Base-by-base conservation (phyloP, 2,113 vertebrate genomes). In the Ceratotherium simum region DNA sequence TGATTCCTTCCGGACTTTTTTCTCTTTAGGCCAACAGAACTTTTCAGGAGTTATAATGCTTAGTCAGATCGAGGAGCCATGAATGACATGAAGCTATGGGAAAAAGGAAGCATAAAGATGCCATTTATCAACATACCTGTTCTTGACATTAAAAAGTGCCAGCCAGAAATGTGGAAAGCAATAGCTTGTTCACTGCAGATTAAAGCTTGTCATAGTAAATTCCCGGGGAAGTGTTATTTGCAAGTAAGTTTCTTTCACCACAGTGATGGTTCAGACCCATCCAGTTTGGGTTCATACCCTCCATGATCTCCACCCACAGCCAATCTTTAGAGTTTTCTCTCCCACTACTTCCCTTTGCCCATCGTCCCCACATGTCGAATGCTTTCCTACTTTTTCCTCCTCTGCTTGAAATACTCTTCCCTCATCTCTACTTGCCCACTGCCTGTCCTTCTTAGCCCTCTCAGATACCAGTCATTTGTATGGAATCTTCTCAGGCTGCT, bases 31-130 rank as follows among this genome's bases (percentile, higher is more conserved):
- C 99, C 99, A 1, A 99, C 99, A 18, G 99, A 99, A 98, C 99
- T 99, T 97, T 99, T 99, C 94, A 99, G 99, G 91, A 99, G 99
- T 98, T 99, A 99, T 92, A 99, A 99, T 96, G 98, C 99, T 83
- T 99, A 99, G 93, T 99, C 99, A 21, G 99, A 99, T 98, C 99
- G 99, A 98, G 99, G 99, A 76, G 99, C 99, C 93, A 99, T 99
- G 99, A 99, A 99, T 75, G 99, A 99, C 98, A 99, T 99, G 98
- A 99, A 99, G 98, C 99, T 99, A 1, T 99, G 99, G 99, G 99
- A 99, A 97, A 99, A 99, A 58, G 99, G 99, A 29, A 99, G 99
- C 25, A 99, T 99, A 98, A 99, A 99, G 98, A 99, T 99, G 99
- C 99, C 99, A 0, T 99, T 99, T 98, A 99, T 99, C 99, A 99